Evolutionary conservation across 2,113 vertebrate genomes (phyloP).

Genomic region (Gopherus evgoodei): DNA sequence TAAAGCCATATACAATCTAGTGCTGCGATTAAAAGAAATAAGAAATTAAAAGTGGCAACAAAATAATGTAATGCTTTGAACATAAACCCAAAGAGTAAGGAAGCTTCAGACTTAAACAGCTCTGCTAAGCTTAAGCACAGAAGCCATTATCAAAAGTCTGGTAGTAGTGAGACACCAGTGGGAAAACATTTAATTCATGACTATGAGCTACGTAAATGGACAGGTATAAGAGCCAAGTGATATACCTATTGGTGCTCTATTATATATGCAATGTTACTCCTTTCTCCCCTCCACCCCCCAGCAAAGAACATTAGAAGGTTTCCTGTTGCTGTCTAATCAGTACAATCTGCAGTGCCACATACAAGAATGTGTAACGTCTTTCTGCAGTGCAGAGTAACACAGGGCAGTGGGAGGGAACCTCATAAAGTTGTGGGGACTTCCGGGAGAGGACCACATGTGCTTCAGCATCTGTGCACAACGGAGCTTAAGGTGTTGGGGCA

Average conservation of each 20-base stretch:
- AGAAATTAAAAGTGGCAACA: background rate
- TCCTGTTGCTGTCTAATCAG: background rate
- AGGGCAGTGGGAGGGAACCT: background rate
- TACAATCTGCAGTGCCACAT: background rate
- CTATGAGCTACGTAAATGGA: background rate
- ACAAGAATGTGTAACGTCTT: background rate
- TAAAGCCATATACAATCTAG: background rate
- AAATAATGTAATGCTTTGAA: background rate
- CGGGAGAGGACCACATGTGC: accelerated
- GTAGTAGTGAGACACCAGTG: accelerated
- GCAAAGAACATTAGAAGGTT: background rate
- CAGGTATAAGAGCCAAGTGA: background rate
- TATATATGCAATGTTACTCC: background rate
- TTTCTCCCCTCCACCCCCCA: background rate
- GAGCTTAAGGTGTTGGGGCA: accelerated
- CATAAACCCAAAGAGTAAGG: background rate
- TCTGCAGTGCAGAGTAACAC: background rate
- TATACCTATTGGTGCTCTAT: background rate
- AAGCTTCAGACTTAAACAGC: background rate
- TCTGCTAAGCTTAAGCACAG: background rate
- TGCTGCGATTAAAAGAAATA: background rate
- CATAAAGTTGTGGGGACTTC: background rate
- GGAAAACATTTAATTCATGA: background rate
- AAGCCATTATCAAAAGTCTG: background rate
- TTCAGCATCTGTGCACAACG: background rate